Conservation (phyloP, 1,140 invertebrate species). For the Anastrepha ludens region DNA sequence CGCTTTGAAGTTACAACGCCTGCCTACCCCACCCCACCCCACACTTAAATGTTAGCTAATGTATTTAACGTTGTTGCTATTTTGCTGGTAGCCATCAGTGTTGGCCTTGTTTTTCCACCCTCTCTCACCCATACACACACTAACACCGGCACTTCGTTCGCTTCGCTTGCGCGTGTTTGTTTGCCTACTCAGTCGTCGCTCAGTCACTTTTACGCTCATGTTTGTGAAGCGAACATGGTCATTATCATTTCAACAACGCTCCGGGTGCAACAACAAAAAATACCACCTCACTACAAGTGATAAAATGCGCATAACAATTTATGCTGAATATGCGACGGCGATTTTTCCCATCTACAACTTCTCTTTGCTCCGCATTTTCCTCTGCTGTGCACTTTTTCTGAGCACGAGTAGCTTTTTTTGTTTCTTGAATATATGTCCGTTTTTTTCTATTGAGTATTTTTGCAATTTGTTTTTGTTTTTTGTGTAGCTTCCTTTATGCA, state of each 20-base stretch:
- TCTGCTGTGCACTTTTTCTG: not conserved
- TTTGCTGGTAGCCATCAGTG: constrained; percentile 36
- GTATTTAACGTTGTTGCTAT: constrained; percentile 20
- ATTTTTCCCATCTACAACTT: not conserved
- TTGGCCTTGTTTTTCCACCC: not conserved
- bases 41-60: not conserved
- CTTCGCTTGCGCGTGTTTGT: not conserved
- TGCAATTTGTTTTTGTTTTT: not conserved
- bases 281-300: constrained; percentile 21
- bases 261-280: not conserved
- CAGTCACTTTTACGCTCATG: not conserved
- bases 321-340: constrained; percentile 23
- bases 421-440: not conserved
- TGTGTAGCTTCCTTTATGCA: not conserved
- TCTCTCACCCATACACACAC: not conserved
- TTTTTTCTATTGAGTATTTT: constrained; percentile 1
- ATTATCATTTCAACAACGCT: constrained; percentile 45
- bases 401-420: not conserved
- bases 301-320: constrained; percentile 52
- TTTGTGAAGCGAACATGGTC: constrained; percentile 30
- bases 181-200: not conserved
- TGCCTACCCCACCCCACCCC: too few relatives aligned
- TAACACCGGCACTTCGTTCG: not conserved
- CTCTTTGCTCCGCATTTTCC: not conserved
- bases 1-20: not conserved